Conservation (phyloP, 1,140 invertebrate genomes). For the Contarinia nasturtii region DNA sequence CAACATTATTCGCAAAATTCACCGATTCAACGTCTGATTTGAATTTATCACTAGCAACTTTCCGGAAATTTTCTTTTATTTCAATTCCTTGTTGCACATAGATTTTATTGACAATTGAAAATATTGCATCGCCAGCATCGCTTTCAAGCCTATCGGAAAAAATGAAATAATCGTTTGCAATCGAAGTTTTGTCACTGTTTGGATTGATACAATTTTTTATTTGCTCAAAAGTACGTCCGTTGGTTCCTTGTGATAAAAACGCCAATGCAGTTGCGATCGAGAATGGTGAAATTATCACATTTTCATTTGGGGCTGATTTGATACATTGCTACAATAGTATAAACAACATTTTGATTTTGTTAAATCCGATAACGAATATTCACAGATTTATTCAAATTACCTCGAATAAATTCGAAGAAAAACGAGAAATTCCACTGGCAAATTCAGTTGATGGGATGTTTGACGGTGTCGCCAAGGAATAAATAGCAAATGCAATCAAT, state of each 20-base stretch:
- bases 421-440: too few relatives aligned
- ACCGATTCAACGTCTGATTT: conserved; percentile 20
- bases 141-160: conserved; percentile 11
- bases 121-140: conserved; percentile 11
- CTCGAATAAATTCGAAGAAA: not conserved
- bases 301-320: conserved; percentile 15
- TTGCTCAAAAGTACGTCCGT: conserved; percentile 28
- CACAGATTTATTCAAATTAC: not conserved
- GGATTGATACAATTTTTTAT: conserved; percentile 26
- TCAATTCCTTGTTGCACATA: conserved; percentile 12
- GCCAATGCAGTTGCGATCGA: conserved; percentile 34
- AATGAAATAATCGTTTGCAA: conserved; percentile 12
- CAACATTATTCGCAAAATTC: conserved; percentile 22
- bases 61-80: conserved; percentile 10
- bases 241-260: conserved; percentile 32
- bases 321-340: conserved; percentile 2
- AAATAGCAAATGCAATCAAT: too few relatives aligned
- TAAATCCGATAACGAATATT: not conserved
- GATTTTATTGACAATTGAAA: conserved; percentile 21
- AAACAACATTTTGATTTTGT: not conserved
- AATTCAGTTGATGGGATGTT: too few relatives aligned
- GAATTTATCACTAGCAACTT: conserved; percentile 13
- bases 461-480: too few relatives aligned
- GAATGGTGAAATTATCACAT: conserved; percentile 35
- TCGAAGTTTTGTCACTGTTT: too few relatives aligned